Evolutionary conservation across 2,113 vertebrate genomes (phyloP).

Genomic region (Neotragus pygmaeus): DNA sequence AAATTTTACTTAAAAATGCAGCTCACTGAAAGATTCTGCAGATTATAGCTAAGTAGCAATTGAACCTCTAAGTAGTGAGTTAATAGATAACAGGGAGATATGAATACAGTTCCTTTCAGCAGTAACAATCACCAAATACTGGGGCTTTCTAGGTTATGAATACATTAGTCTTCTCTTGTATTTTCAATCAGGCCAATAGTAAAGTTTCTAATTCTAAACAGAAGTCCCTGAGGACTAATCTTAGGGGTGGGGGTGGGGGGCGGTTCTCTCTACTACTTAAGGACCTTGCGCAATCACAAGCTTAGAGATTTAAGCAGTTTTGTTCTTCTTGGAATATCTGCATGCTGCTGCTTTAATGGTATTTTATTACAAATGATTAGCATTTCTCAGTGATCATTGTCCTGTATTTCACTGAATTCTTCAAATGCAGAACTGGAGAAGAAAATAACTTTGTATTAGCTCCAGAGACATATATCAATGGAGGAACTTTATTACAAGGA

Average conservation of each 20-base stretch:
- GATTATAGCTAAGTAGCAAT: not conserved
- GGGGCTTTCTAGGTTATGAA: slow-evolving; percentile 3
- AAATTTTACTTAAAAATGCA: slow-evolving; percentile 33
- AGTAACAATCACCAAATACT: not conserved
- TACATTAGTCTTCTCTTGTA: not conserved
- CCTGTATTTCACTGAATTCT: slow-evolving; percentile 62
- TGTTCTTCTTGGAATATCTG: slow-evolving; percentile 55
- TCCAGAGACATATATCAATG: not conserved
- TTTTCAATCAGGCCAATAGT: slow-evolving; percentile 23
- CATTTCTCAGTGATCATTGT: slow-evolving; percentile 60
- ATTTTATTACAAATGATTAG: slow-evolving; percentile 68
- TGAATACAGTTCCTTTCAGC: not conserved
- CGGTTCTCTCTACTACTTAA: slow-evolving; percentile 1
- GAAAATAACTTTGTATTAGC: slow-evolving; percentile 43
- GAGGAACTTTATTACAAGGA: slow-evolving; percentile 6
- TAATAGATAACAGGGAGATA: not conserved
- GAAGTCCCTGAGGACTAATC: slow-evolving; percentile 50
- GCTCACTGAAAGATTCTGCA: not conserved
- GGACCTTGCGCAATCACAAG: slow-evolving; percentile 17
- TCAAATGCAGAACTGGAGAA: slow-evolving; percentile 68
- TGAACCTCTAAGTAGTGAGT: not conserved
- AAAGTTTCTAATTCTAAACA: slow-evolving; percentile 32
- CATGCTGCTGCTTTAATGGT: slow-evolving; percentile 44
- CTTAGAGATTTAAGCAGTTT: slow-evolving; percentile 42
- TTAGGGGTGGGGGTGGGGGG: no score